Conservation (phyloP, 2,797 vertebrate species). For the Benthosema pterotum region DNA sequence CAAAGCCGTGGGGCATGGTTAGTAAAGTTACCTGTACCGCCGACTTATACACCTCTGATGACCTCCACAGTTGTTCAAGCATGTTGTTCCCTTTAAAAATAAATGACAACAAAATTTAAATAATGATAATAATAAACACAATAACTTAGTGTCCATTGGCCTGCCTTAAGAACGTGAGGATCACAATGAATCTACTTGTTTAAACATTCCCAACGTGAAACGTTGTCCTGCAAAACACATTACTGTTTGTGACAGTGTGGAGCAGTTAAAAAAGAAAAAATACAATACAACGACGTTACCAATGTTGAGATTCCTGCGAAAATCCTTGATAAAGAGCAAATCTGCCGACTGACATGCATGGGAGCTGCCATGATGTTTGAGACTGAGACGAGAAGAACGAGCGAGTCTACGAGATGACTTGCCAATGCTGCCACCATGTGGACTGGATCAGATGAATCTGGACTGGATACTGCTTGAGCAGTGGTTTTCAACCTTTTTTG, state of each 20-base stretch:
- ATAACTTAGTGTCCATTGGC: no score
- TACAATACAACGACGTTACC: slow-evolving; percentile 54
- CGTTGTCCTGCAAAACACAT: no score
- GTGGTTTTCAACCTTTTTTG: no score
- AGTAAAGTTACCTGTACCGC: slow-evolving; percentile 36
- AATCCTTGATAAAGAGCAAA: slow-evolving; percentile 61
- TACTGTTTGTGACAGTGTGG: not conserved
- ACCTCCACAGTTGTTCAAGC: slow-evolving; percentile 19
- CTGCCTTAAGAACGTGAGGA: no score
- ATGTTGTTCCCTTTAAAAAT: slow-evolving; percentile 44
- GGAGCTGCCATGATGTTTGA: slow-evolving; percentile 71
- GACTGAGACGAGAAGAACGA: not conserved
- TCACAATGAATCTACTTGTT: no score
- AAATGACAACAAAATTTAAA: not conserved
- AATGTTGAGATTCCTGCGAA: slow-evolving; percentile 35
- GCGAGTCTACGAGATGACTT: rapidly evolving
- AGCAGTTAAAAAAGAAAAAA: not conserved
- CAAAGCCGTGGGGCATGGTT: no score
- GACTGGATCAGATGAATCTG: no score
- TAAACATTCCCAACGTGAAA: no score
- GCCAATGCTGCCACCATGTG: slow-evolving; percentile 45
- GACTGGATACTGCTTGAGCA: slow-evolving; percentile 3
- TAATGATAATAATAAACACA: no score
- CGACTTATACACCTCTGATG: slow-evolving; percentile 28
- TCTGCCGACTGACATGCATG: slow-evolving; percentile 44